Evolutionary conservation across 1,140 invertebrate genomes (phyloP).

Genomic region (Trachymyrmex septentrionalis): DNA sequence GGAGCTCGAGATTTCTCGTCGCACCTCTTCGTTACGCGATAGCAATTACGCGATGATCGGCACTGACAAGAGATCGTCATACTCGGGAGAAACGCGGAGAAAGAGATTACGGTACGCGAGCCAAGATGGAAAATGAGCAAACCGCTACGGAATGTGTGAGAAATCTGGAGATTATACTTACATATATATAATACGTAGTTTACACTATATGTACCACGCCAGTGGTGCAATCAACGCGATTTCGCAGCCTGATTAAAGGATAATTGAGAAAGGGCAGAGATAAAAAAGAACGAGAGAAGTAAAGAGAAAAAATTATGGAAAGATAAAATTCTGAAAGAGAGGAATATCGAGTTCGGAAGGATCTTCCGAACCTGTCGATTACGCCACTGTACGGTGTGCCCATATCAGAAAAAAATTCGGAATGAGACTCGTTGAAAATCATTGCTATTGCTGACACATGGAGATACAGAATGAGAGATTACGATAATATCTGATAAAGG

Average conservation of each 20-base stretch:
- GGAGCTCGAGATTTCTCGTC: conserved; percentile 22
- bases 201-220: conserved; percentile 23
- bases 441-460: not conserved
- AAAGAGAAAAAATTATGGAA: not conserved
- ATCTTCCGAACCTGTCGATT: not conserved
- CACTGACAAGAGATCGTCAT: conserved; percentile 21
- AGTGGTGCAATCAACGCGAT: conserved; percentile 25
- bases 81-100: conserved; percentile 42
- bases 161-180: conserved; percentile 52
- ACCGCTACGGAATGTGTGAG: conserved; percentile 69
- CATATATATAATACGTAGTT: conserved; percentile 35
- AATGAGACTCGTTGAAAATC: not conserved
- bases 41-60: not conserved
- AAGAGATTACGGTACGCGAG: conserved; percentile 29
- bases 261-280: not conserved
- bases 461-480: conserved; percentile 2
- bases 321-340: not conserved
- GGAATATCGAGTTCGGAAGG: not conserved
- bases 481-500: not conserved
- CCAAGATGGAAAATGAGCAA: conserved; percentile 44
- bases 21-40: conserved; percentile 2
- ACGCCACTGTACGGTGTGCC: not conserved
- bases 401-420: conserved; percentile 12
- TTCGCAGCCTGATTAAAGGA: conserved; percentile 6
- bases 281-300: not conserved